Evolutionary conservation across 2,888 invertebrate species (phyloP).

Genomic region (Cheilosia grossa): DNA sequence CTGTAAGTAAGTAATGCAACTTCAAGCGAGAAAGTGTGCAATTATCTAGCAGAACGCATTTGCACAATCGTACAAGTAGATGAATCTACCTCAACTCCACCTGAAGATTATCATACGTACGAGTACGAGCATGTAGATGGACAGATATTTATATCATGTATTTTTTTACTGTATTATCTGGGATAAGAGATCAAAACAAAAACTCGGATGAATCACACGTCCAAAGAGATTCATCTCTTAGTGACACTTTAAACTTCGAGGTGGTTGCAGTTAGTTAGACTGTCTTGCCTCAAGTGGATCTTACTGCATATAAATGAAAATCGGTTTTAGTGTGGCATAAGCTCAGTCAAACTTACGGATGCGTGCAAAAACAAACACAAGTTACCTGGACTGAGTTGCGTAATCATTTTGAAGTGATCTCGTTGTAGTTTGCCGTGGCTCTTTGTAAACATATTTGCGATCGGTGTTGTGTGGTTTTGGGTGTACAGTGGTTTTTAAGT

Average conservation of each 20-base stretch:
- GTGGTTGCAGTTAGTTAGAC: slow-evolving; percentile 19
- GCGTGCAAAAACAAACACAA: slow-evolving; percentile 36
- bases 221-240: slow-evolving; percentile 58
- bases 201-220: slow-evolving; percentile 39
- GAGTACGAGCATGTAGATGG: slow-evolving; percentile 3
- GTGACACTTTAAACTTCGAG: slow-evolving; percentile 75
- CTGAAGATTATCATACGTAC: slow-evolving; percentile 10
- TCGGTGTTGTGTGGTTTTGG: neutral
- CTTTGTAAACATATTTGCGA: slow-evolving; percentile 9
- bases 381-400: slow-evolving; percentile 13
- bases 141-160: slow-evolving; percentile 36
- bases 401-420: slow-evolving; percentile 23
- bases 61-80: slow-evolving; percentile 26
- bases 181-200: slow-evolving; percentile 68
- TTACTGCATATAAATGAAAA: neutral
- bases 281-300: neutral
- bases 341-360: slow-evolving; percentile 37
- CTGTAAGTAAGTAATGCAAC: slow-evolving; percentile 41
- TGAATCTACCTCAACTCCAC: slow-evolving; percentile 9
- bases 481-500: neutral
- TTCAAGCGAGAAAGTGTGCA: slow-evolving; percentile 46
- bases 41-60: slow-evolving; percentile 67
- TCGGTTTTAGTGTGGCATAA: neutral
- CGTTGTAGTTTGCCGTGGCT: slow-evolving; percentile 14
- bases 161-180: slow-evolving; percentile 54